Base-by-base conservation (phyloP, 2,888 invertebrate species). In the Tipula lateralis region DNA sequence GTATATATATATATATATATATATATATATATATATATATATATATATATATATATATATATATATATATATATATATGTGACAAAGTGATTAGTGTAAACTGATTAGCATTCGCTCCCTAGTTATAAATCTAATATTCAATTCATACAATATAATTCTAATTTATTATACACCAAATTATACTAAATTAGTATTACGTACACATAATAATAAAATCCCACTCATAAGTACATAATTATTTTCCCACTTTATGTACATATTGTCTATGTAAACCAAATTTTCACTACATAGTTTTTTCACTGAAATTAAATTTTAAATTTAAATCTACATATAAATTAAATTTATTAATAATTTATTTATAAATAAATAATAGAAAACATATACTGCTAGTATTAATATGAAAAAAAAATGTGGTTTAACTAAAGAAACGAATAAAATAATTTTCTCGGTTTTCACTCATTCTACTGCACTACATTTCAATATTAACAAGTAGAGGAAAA, bases 21-120 rank as follows among this genome's bases (percentile, higher is more conserved):
- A 50, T 50, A 50, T 50, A 50, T 50, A 50, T 50, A 50, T 50
- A 50, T 50, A 50, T 50, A 50, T 50, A 50, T 50, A 50, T 50
- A 50, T 50, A 50, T 50, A 50, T 50, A 50, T 50, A 50, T 50
- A 50, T 50, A 50, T 50, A 50, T 50, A 50, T 50, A 50, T 80
- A 80, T 29, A 66, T 66, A 7, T 39, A 39, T 3, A 13, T 39
- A 39, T 39, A 12, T 39, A 19, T 19, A 50, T 5, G 16, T 16
- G 44, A 50, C 16, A 50, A 50, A 50, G 7, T 50, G 16, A 50
- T 50, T 50, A 50, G 44, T 16, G 19, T 50, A 50, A 16, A 16
- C 7, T 50, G 16, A 50, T 50, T 50, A 50, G 44, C 44, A 44
- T 16, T 16, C 44, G 16, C 44, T 16, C 44, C 16, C 6, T 16